Evolutionary conservation across 2,797 vertebrate genomes (phyloP).

Genomic region (Hypotaenidia philippensis): DNA sequence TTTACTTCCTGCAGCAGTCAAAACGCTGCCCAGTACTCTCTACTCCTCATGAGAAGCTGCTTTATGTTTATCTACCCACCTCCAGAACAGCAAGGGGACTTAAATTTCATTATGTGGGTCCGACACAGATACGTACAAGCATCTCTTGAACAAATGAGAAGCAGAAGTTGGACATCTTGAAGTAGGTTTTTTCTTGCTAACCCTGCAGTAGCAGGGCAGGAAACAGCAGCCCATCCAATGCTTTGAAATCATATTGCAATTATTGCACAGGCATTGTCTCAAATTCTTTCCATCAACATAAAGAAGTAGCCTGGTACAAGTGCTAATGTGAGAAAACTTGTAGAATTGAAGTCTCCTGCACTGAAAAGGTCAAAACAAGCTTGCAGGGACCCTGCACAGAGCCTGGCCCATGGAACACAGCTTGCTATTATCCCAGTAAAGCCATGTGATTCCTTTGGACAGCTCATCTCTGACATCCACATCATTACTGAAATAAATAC

Average conservation of each 20-base stretch:
- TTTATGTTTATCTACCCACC: neutral
- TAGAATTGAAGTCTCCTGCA: neutral
- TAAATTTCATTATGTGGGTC: neutral
- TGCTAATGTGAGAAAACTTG: neutral
- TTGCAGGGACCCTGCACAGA: neutral
- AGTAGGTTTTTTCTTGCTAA: neutral
- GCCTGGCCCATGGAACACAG: neutral
- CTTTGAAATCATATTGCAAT: neutral
- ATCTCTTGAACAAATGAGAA: neutral
- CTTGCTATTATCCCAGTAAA: neutral
- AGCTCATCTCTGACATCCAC: neutral
- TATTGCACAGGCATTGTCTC: neutral
- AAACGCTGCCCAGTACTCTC: neutral
- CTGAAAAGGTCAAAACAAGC: neutral
- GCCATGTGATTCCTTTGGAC: neutral
- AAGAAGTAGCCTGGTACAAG: neutral
- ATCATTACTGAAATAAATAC: neutral
- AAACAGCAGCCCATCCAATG: neutral
- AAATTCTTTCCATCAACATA: neutral
- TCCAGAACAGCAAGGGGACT: rapidly evolving
- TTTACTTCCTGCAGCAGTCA: neutral
- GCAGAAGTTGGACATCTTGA: neutral
- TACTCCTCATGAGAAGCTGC: neutral
- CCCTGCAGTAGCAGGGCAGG: neutral
- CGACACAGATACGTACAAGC: neutral